phyloP scores from a whole-genome alignment of 2,797 vertebrate species.

The Ctenopoma kingsleyae region DNA sequence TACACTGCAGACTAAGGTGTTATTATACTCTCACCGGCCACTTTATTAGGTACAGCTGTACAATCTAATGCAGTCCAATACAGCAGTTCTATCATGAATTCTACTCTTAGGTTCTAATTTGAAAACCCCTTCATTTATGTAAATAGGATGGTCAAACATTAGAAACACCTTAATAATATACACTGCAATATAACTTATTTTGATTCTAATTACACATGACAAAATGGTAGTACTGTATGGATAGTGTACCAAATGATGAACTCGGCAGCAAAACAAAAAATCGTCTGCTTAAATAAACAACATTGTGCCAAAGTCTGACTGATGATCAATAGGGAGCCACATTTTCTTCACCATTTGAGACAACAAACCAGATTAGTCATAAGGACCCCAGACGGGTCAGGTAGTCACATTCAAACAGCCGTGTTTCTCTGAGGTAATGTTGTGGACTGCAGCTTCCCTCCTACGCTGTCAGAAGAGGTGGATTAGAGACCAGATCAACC shows the following conservation, averaged over 20 bases:
- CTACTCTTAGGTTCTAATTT: too few relatives aligned
- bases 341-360: conserved; percentile 39
- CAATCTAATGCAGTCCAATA: too few relatives aligned
- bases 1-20: conserved; percentile 57
- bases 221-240: conserved; percentile 9
- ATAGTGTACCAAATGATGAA: conserved; percentile 3
- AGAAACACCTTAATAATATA: too few relatives aligned
- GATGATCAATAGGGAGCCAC: conserved; percentile 5
- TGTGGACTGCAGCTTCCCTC: conserved; percentile 52
- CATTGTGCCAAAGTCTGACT: not conserved
- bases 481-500: conserved; percentile 73
- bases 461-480: conserved; percentile 53
- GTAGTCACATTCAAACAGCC: conserved; percentile 37
- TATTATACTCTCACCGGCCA: conserved; percentile 43
- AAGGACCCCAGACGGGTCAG: conserved; percentile 35
- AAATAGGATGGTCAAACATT: too few relatives aligned
- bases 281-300: not conserved
- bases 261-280: conserved; percentile 13
- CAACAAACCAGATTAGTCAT: conserved; percentile 36
- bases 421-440: conserved; percentile 59
- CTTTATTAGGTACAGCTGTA: too few relatives aligned
- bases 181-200: too few relatives aligned
- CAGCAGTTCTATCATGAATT: too few relatives aligned
- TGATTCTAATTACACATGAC: conserved; percentile 16
- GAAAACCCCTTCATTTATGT: too few relatives aligned